Percentiles rank a stretch among this genome's conserved stretches.
Conservation (phyloP, 1,140 invertebrate species). For the Venturia canescens region DNA sequence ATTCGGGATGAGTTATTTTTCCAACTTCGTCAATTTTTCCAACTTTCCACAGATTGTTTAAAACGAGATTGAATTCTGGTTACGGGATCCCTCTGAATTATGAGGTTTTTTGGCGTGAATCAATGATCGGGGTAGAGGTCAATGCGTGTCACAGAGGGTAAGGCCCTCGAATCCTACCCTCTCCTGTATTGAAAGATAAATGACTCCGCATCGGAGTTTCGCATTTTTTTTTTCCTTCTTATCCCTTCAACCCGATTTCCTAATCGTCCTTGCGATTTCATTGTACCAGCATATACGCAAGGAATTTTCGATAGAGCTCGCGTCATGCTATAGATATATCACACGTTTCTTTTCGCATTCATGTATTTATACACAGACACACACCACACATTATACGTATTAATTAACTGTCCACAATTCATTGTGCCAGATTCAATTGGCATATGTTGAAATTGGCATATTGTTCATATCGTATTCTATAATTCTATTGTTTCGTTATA, state of each 20-base stretch:
- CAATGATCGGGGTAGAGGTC: slow-evolving; percentile 56
- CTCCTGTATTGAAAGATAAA: slow-evolving; percentile 34
- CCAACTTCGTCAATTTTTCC: neutral
- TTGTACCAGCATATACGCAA: neutral
- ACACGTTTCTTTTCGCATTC: neutral
- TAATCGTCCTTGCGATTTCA: slow-evolving; percentile 11
- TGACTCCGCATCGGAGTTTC: neutral
- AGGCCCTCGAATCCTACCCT: slow-evolving; percentile 54
- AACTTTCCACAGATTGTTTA: neutral
- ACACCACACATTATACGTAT: neutral
- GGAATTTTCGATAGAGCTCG: slow-evolving; percentile 19
- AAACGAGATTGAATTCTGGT: neutral
- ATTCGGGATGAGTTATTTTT: neutral
- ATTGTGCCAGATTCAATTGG: slow-evolving; percentile 29
- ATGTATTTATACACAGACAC: neutral
- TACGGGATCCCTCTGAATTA: slow-evolving; percentile 16
- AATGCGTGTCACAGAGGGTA: slow-evolving; percentile 64
- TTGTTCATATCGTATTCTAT: slow-evolving; percentile 4
- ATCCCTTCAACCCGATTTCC: neutral
- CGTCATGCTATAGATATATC: neutral
- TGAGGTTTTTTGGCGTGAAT: slow-evolving; percentile 31
- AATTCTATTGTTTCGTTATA: slow-evolving; percentile 20
- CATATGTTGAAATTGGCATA: slow-evolving; percentile 42
- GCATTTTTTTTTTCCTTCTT: slow-evolving; percentile 3
- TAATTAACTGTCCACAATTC: slow-evolving; percentile 20